Conservation (phyloP, 2,797 vertebrate genomes). For the Ibycter americanus region DNA sequence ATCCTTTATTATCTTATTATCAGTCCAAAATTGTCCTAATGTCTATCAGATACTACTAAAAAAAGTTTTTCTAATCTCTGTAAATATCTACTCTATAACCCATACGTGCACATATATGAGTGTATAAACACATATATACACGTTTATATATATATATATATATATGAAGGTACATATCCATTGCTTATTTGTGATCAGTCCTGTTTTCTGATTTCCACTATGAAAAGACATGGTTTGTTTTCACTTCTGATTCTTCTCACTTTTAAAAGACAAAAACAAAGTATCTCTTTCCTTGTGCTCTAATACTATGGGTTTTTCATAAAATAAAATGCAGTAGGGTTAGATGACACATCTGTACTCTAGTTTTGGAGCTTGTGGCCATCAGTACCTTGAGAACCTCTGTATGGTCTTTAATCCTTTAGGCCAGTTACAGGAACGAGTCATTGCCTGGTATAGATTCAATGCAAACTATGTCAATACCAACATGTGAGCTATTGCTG, state of each 20-base stretch:
- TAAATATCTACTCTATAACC: background rate
- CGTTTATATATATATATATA: too few relatives aligned
- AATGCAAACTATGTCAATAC: background rate
- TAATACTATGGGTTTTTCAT: rapidly evolving
- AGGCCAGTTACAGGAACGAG: background rate
- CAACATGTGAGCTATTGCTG: background rate
- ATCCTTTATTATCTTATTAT: background rate
- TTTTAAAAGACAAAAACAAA: too few relatives aligned
- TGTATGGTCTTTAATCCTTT: background rate
- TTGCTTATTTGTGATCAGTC: background rate
- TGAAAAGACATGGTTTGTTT: background rate
- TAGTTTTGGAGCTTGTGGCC: background rate
- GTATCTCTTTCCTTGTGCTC: background rate
- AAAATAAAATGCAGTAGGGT: background rate
- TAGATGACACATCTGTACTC: background rate
- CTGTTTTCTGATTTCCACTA: background rate
- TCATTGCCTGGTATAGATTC: background rate
- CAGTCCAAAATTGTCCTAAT: background rate
- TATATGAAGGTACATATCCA: background rate
- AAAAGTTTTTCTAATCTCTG: background rate
- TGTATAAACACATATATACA: background rate
- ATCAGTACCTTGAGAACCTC: background rate
- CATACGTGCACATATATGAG: rapidly evolving
- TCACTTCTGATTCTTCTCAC: background rate
- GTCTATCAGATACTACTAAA: background rate